A percentile compares a stretch with the other conserved stretches of the same genome.
These are phyloP conservation scores for Eurystomus glaucurus DNA, from an alignment of 2,797 vertebrate genomes.

Conservation along the genomic window DNA sequence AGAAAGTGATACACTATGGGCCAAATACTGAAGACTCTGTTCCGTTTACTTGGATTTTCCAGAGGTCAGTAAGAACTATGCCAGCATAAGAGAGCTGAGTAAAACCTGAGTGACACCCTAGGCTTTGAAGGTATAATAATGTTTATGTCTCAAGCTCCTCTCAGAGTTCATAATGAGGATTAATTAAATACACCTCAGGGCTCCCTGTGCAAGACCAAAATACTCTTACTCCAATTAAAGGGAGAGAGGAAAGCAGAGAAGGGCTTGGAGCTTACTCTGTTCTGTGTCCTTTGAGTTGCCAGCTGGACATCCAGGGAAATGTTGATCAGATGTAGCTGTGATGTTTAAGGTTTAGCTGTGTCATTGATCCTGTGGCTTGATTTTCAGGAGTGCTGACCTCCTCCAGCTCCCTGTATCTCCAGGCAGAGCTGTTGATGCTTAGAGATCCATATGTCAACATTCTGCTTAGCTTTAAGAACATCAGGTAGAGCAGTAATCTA, in stretches of 20 bases:
- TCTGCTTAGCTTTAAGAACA: not conserved
- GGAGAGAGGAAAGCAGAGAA: not conserved
- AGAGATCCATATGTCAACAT: not conserved
- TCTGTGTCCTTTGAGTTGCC: not conserved
- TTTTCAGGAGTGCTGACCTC: not conserved
- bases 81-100: not conserved
- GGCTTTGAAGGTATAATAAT: slow-evolving; percentile 67
- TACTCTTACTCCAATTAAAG: not conserved
- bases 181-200: slow-evolving; percentile 69
- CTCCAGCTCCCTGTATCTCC: not conserved
- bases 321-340: not conserved
- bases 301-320: not conserved
- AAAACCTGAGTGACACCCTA: slow-evolving; percentile 11
- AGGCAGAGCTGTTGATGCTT: not conserved
- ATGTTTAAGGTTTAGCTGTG: not conserved
- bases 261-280: not conserved
- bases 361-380: accelerated
- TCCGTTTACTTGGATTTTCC: not conserved
- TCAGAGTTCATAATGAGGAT: slow-evolving; percentile 48
- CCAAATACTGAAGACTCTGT: not conserved
- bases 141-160: slow-evolving; percentile 58
- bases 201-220: slow-evolving; percentile 4
- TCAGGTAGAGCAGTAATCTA: not conserved
- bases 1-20: not conserved
- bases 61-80: not conserved